Evolutionary conservation across 2,797 vertebrate species (phyloP), one percentile per base, ranked within the genome.

Genomic region (Brachyalestes nurse): DNA sequence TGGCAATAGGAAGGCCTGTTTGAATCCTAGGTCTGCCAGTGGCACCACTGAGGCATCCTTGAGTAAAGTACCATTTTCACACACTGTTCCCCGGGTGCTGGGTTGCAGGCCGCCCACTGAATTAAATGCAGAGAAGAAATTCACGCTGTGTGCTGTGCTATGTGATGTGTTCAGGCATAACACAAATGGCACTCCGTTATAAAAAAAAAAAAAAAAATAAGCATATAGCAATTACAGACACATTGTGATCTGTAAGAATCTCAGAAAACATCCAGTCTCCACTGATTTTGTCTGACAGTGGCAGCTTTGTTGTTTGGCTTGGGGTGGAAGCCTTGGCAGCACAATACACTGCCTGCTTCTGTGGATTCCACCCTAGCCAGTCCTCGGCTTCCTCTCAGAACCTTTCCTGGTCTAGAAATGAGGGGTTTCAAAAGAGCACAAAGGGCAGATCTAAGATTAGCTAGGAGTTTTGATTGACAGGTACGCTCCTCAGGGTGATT

Each of bases 401-500:
- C 42, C 42, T 47, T 21, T 19, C 9, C 77, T 16, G 58, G 57
- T 25, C 5, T 49, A 4, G 23, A 9, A 3, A 42, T 34, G 34
- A 2, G 19, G 17, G 58, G 9, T 2, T 14, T 21, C 28, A 47
- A 61, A 21, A 25, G 5, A 55, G 14, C 9, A 8, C 16, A 28
- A 75, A 17, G n/a, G 42, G 14, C 60, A 62, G 60, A 34, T 67
- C 42, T 74, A 9, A 10, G 53, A n/a, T 60, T 61, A 71, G 49
- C n/a, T 74, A 77, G 65, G 66, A 82, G 81, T 72, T 87, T 71
- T 91, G 89, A 90, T 82, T 87, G 87, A 89, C 87, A 88, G 85
- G 74, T 72, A 55, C 38, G 77, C 88, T 86, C 90, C 84, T 87
- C 86, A 72, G 5, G 82, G 88, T 45, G 28, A 45, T 9, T 45